Percentiles rank a stretch among this genome's conserved stretches.
Conservation (phyloP, 2,113 vertebrate genomes). For the Odocoileus hemionus region DNA sequence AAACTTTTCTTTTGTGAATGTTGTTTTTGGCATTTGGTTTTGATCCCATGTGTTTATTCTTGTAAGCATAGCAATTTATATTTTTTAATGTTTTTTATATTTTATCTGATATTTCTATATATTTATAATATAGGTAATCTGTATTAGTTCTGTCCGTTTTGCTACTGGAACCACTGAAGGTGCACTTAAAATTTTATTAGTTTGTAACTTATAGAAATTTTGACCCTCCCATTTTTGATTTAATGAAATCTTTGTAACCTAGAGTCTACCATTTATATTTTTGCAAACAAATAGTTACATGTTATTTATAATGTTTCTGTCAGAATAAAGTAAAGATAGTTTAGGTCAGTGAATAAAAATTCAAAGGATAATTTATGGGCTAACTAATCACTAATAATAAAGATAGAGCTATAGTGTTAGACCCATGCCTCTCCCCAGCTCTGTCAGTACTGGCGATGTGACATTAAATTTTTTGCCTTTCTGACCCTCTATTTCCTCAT, state of each 20-base stretch:
- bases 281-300: background rate
- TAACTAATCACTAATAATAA: slow-evolving; percentile 11
- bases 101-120: background rate
- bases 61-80: background rate
- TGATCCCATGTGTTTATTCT: background rate
- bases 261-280: background rate
- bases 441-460: background rate
- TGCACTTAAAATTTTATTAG: background rate
- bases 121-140: background rate
- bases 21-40: background rate
- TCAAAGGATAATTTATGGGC: background rate
- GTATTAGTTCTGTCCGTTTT: background rate
- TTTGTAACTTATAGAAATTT: background rate
- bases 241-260: background rate
- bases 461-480: background rate
- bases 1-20: background rate
- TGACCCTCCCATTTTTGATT: background rate
- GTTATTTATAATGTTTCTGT: slow-evolving; percentile 13
- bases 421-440: background rate
- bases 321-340: slow-evolving; percentile 16
- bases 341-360: slow-evolving; percentile 29
- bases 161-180: background rate
- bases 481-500: background rate
- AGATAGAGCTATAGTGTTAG: background rate
- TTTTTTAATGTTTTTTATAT: background rate